Base-by-base conservation (phyloP, 1,140 invertebrate genomes). In the Akabosia matsudoensis region DNA sequence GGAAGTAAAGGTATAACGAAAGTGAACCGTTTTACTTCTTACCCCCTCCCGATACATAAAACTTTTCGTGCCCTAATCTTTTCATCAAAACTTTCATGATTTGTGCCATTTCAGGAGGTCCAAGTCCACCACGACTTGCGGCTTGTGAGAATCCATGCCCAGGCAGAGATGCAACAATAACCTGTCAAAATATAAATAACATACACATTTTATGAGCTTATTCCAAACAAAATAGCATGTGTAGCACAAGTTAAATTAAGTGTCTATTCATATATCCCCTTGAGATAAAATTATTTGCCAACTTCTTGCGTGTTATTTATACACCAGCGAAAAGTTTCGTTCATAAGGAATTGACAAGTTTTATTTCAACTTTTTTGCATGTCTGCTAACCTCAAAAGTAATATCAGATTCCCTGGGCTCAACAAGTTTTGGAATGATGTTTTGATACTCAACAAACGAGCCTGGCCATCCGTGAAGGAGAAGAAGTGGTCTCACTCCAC, bases 71-170 rank as follows among this genome's bases (percentile, higher is more conserved):
- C 0, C 92, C 92, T 0, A 97, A 85, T 64, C 92, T 87, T 1
- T 87, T 81, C 95, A 97, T 97, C 16, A 97, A 85, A 83, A 92
- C 94, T 37, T 90, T 89, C 81, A 97, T 89, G 22, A 97, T 85
- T 0, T 92, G 86, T 0, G 89, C 89, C 0, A 91, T 88, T 84
- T 93, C 85, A 14, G 88, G 81, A 0, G 87, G 82, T 30, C 89
- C 89, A 0, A 92, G 83, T 0, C 91, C 91, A 13, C 88, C 88
- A 80, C 82, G 88, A 86, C 0, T 86, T 82, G 87, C 87, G 77
- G 89, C 89, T 82, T 93, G 88, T 1, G 93, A 96, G 84, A 91
- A 96, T 45, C 92, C 93, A 85, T 91, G 96, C 10, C 94, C 94
- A 4, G 93, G 93, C 70, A 95, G 85, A 52, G 92, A 93, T 1